Evolutionary conservation across 2,797 vertebrate species (phyloP).

Genomic region (Gallinago solitaria): DNA sequence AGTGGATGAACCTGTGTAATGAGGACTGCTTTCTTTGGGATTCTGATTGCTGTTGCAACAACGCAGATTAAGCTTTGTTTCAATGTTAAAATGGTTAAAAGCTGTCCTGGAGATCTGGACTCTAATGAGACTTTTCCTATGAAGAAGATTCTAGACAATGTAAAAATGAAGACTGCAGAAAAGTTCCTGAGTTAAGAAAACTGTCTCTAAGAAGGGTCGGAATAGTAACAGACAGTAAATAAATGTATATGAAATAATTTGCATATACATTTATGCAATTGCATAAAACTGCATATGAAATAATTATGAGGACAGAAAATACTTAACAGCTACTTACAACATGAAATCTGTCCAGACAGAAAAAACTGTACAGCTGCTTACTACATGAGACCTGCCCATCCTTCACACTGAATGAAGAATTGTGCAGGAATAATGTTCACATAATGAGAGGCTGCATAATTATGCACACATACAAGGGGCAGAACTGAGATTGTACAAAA

Average conservation of each 20-base stretch:
- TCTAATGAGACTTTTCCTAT: not conserved
- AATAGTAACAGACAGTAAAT: not conserved
- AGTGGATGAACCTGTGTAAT: not conserved
- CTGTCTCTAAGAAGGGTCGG: not conserved
- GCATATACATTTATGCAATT: too few relatives aligned
- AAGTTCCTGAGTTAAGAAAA: not conserved
- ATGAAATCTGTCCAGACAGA: not conserved
- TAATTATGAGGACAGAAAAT: not conserved
- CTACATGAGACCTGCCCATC: not conserved
- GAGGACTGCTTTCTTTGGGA: not conserved
- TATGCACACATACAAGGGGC: not conserved
- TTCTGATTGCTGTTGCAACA: not conserved
- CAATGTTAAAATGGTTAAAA: not conserved
- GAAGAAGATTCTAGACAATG: not conserved
- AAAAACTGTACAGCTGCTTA: not conserved
- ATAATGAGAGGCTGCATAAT: fast-evolving
- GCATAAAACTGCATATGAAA: not conserved
- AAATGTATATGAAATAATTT: not conserved
- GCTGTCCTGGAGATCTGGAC: not conserved
- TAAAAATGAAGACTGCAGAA: not conserved
- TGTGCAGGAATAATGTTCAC: not conserved
- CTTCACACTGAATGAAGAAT: not conserved
- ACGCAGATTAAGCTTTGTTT: not conserved
- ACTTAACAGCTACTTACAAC: not conserved
- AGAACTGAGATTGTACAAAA: not conserved